These are phyloP conservation scores for Brachyrhaphis roseni DNA, from an alignment of 2,797 vertebrate genomes.

Conservation along the genomic window DNA sequence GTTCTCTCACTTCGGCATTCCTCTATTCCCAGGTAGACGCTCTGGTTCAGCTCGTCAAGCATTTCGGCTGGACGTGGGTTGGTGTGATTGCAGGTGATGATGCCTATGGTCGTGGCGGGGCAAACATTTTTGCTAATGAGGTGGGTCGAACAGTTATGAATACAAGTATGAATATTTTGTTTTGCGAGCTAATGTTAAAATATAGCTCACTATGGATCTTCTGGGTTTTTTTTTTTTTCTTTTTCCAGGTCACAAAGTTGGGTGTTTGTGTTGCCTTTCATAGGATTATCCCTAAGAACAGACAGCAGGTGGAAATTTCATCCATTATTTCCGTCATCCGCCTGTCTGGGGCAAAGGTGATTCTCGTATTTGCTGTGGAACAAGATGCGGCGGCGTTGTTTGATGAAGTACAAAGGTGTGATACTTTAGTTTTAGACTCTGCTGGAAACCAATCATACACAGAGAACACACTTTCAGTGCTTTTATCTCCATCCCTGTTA, in stretches of 20 bases:
- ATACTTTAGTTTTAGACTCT: constrained; percentile 14
- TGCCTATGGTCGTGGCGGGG: constrained; percentile 81
- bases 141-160: constrained; percentile 39
- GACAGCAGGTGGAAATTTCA: constrained; percentile 64
- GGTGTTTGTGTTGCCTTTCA: constrained; percentile 80
- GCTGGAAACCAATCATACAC: constrained; percentile 5
- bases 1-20: neutral
- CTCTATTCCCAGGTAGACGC: constrained; percentile 71
- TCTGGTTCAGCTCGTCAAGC: constrained; percentile 79
- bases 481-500: constrained; percentile 4
- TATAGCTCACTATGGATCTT: neutral
- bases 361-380: constrained; percentile 84
- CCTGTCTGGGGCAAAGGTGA: constrained; percentile 73
- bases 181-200: neutral
- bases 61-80: constrained; percentile 85
- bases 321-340: constrained; percentile 75
- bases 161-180: neutral
- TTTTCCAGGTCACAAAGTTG: constrained; percentile 62
- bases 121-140: constrained; percentile 78
- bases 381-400: constrained; percentile 81
- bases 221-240: neutral
- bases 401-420: constrained; percentile 74
- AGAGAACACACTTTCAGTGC: neutral
- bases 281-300: constrained; percentile 83
- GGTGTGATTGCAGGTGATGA: constrained; percentile 84